These are phyloP conservation scores for Argyrosomus regius DNA, from an alignment of 2,797 vertebrate genomes.

Conservation along the genomic window DNA sequence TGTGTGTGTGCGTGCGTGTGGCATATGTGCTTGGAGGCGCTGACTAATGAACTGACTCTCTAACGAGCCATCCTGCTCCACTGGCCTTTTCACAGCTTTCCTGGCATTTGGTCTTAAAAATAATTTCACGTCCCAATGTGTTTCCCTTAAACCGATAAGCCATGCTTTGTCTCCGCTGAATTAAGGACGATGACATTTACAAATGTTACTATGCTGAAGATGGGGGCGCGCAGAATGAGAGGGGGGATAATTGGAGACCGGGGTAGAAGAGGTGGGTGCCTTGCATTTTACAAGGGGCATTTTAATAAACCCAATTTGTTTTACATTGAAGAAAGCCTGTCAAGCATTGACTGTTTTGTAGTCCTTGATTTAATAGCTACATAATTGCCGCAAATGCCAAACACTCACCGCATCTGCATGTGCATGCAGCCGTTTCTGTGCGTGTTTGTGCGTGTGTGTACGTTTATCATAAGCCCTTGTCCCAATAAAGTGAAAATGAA, in stretches of 20 bases:
- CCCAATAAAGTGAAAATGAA: constrained; percentile 62
- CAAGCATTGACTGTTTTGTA: constrained; percentile 78
- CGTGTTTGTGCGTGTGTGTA: constrained; percentile 33
- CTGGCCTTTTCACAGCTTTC: constrained; percentile 85
- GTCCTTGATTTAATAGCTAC: constrained; percentile 82
- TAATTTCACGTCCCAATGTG: constrained; percentile 89
- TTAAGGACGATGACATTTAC: constrained; percentile 88
- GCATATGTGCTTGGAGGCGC: constrained; percentile 56
- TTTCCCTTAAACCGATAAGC: constrained; percentile 85
- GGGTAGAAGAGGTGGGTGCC: constrained; percentile 73
- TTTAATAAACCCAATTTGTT: constrained; percentile 86
- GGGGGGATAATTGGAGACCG: constrained; percentile 72
- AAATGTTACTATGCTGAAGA: constrained; percentile 80
- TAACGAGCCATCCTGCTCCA: constrained; percentile 80
- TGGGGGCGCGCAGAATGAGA: constrained; percentile 58
- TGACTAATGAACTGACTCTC: constrained; percentile 84
- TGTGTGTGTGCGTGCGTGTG: neutral
- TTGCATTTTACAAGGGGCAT: constrained; percentile 74
- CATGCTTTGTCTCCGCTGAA: constrained; percentile 84
- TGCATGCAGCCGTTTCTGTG: constrained; percentile 43
- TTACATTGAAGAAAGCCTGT: constrained; percentile 81
- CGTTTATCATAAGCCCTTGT: constrained; percentile 39
- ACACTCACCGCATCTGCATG: constrained; percentile 57
- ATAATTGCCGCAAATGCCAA: constrained; percentile 85
- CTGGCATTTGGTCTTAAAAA: constrained; percentile 87